phyloP scores from a whole-genome alignment of 2,888 invertebrate genomes.

The Polydesmus complanatus region DNA sequence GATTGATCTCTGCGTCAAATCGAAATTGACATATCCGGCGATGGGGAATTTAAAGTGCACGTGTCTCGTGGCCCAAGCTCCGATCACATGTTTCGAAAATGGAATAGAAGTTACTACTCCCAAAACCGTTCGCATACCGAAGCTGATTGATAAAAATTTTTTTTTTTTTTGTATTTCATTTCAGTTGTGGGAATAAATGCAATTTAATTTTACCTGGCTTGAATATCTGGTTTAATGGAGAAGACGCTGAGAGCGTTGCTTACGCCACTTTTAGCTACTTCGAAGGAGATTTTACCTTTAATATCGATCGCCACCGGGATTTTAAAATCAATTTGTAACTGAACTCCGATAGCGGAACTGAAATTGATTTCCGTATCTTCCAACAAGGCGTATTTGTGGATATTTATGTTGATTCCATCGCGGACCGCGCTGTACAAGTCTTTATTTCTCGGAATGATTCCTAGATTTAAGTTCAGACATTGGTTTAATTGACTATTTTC shows the following conservation, averaged over 20 bases:
- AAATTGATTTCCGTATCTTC: conserved; percentile 7
- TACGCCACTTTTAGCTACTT: conserved; percentile 4
- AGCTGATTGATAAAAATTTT: neutral
- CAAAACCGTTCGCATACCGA: neutral
- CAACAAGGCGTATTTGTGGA: neutral
- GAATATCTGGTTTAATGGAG: conserved; percentile 1
- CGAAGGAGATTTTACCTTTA: conserved; percentile 6
- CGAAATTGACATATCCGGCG: conserved; percentile 1
- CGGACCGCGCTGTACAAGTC: conserved; percentile 7
- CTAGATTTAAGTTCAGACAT: neutral
- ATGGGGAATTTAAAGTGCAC: neutral
- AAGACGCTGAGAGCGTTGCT: conserved; percentile 1
- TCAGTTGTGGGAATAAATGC: no score
- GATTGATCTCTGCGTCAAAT: conserved; percentile 2
- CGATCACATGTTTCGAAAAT: no score
- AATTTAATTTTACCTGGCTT: conserved; percentile 1
- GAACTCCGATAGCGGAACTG: conserved; percentile 8
- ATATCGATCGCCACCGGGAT: neutral
- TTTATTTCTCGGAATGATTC: conserved; percentile 11
- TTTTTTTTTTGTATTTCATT: no score
- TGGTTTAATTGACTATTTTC: neutral
- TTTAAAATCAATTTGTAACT: conserved; percentile 5
- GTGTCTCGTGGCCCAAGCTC: neutral
- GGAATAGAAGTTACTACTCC: no score
- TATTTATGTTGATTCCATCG: conserved; percentile 10